Conservation (phyloP, 2,113 vertebrate species). For the Nothobranchius furzeri region DNA sequence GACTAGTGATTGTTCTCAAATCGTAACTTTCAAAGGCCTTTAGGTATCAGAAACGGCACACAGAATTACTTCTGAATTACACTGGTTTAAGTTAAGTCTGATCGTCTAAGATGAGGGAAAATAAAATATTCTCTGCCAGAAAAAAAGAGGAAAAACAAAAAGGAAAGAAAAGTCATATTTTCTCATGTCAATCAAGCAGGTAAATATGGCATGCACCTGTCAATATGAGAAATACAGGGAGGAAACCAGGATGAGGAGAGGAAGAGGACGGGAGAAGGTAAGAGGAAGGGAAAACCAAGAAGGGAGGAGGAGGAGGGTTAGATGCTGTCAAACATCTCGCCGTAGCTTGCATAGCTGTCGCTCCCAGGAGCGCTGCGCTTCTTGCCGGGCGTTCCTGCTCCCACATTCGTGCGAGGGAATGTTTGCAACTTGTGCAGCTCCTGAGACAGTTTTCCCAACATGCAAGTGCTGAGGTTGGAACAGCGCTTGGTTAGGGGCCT, state of each 20-base stretch:
- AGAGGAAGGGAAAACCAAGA: background rate
- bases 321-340: conserved; percentile 79
- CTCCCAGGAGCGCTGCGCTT: conserved; percentile 84
- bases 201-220: conserved; percentile 81
- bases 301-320: conserved; percentile 47
- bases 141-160: conserved; percentile 23
- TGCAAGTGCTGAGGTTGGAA: conserved; percentile 92
- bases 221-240: conserved; percentile 38
- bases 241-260: conserved; percentile 25
- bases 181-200: conserved; percentile 71
- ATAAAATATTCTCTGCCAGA: conserved; percentile 74
- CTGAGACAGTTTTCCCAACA: conserved; percentile 88
- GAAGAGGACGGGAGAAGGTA: conserved; percentile 2
- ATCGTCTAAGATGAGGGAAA: conserved; percentile 45
- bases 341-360: conserved; percentile 81
- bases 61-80: conserved; percentile 42
- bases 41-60: conserved; percentile 45
- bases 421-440: conserved; percentile 91
- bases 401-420: conserved; percentile 89
- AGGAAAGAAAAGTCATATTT: conserved; percentile 35
- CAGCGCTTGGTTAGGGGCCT: conserved; percentile 89
- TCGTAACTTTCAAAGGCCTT: conserved; percentile 33
- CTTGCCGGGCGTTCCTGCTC: conserved; percentile 89
- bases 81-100: conserved; percentile 47
- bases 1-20: conserved; percentile 44